Evolutionary conservation across 1,140 invertebrate species (phyloP), one percentile per base, ranked within the genome.

Genomic region (Psix sp.): DNA sequence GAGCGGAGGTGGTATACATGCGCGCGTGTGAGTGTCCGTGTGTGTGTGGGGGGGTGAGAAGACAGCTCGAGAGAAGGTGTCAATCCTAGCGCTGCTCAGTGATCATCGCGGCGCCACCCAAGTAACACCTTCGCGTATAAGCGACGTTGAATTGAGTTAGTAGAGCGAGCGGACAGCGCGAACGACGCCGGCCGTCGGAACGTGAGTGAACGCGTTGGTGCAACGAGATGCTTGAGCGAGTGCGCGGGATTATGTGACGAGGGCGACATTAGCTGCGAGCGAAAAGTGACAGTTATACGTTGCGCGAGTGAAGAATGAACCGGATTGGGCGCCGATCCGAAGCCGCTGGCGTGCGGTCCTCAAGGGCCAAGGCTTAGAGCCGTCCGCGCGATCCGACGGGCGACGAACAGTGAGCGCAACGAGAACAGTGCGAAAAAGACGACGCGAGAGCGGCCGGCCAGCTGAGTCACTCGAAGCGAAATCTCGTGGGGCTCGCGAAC

Each of bases 51-150:
- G 83, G 80, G 86, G 85, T 84, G 86, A 82, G 83, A 85, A 82
- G 54, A 60, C 54, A 82, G 82, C 80, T 84, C 81, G 80, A 81
- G 84, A 85, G 86, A 84, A 87, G 86, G 86, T 87, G 86, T 86
- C 85, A 87, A 87, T 86, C 86, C 86, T 87, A 83, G 86, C 86
- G 84, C 86, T 87, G 86, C 86, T 86, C 86, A 87, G 86, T 87
- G 86, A 86, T 84, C 86, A 86, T 86, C 85, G 85, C 85, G 86
- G 86, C 86, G 85, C 86, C 86, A 87, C 85, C 86, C 86, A 87
- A 86, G 86, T 87, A 87, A 87, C 86, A 87, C 86, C 86, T 86
- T 84, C 78, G 84, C 74, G 71, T 40, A 35, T 77, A 7, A 29
- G 7, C 7, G 7, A 1, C 26, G 7, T 29, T n/a, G n/a, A n/a